A percentile compares a stretch with the other conserved stretches of the same genome.
Evolutionary conservation across 2,113 vertebrate genomes (phyloP).

Genomic region (Callipepla squamata): DNA sequence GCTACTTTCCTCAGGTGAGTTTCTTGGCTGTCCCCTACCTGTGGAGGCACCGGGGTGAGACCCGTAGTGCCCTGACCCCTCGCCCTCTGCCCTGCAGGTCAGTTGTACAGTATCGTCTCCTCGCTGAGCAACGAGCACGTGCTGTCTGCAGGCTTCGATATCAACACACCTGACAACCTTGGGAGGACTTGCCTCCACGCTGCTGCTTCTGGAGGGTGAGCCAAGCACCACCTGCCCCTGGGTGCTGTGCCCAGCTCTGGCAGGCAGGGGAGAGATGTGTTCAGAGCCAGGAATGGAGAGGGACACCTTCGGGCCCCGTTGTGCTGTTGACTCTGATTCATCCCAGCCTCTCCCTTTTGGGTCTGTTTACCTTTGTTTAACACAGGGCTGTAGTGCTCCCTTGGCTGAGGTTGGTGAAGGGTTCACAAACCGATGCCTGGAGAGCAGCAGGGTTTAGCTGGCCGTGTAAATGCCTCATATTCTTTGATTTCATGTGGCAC

Average conservation of each 20-base stretch:
- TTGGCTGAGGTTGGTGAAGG: background rate
- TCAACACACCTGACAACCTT: constrained; percentile 89
- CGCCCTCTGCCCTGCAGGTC: constrained; percentile 75
- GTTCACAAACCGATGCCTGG: fast-evolving
- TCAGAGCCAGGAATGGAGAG: background rate
- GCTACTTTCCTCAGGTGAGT: constrained; percentile 92
- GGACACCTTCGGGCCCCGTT: background rate
- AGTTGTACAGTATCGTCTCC: constrained; percentile 91
- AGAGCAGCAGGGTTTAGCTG: background rate
- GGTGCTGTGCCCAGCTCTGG: background rate
- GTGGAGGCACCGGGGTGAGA: fast-evolving
- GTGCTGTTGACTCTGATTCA: background rate
- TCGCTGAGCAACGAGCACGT: constrained; percentile 92
- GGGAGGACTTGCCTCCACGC: constrained; percentile 95
- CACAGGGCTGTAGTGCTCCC: fast-evolving
- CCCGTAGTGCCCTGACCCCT: background rate
- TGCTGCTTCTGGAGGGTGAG: constrained; percentile 94
- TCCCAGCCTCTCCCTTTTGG: fast-evolving
- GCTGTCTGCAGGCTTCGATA: constrained; percentile 87
- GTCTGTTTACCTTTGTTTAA: background rate
- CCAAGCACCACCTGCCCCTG: background rate
- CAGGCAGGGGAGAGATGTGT: background rate
- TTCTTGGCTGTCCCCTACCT: fast-evolving
- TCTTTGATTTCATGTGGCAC: fast-evolving
- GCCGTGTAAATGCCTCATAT: fast-evolving